phyloP scores from a whole-genome alignment of 2,113 vertebrate species.

The Pitta sordida region DNA sequence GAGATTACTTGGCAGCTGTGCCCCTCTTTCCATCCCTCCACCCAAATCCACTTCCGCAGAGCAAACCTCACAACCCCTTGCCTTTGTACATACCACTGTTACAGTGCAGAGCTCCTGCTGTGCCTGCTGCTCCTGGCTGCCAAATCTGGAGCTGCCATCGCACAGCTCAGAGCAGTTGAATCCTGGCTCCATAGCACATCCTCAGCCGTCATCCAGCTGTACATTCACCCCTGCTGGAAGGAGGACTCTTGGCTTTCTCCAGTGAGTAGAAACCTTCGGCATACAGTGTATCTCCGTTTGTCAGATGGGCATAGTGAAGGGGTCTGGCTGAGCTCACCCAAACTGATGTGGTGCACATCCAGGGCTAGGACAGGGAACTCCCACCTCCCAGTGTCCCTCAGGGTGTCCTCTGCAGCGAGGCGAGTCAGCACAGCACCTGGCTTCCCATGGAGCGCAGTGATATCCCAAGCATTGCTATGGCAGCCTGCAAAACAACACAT shows the following conservation, averaged over 20 bases:
- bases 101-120: constrained; percentile 85
- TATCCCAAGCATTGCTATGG: background rate
- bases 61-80: background rate
- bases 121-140: constrained; percentile 56
- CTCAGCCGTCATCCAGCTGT: constrained; percentile 20
- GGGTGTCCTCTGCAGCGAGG: background rate
- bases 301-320: background rate
- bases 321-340: background rate
- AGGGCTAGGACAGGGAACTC: background rate
- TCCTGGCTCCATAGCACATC: constrained; percentile 82
- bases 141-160: constrained; percentile 70
- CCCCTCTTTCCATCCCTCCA: background rate
- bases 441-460: fast-evolving
- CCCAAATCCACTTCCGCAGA: background rate
- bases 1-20: background rate
- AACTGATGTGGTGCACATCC: background rate
- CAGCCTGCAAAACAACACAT: background rate
- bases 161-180: constrained; percentile 90
- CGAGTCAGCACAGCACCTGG: background rate
- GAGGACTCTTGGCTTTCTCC: background rate
- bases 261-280: background rate
- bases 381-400: fast-evolving
- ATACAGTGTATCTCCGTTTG: fast-evolving
- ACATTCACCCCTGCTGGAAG: background rate
- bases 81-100: constrained; percentile 70